phyloP scores from a whole-genome alignment of 2,113 vertebrate species.

The Xenopus borealis region DNA sequence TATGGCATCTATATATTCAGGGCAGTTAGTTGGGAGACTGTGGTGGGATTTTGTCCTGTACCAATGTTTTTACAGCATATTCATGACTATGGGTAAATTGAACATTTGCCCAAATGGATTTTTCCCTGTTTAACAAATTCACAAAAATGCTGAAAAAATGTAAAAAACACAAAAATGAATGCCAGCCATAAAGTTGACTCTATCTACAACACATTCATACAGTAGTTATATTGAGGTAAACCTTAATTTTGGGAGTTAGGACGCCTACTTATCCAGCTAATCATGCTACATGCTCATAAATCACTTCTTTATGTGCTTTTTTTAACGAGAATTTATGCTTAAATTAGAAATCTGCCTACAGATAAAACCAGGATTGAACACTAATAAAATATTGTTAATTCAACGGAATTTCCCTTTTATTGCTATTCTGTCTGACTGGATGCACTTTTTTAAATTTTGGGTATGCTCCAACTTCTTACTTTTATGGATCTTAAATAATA shows the following conservation, averaged over 20 bases:
- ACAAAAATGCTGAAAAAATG: too few species aligned
- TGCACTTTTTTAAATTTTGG: neutral
- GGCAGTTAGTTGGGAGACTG: too few species aligned
- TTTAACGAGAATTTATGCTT: neutral
- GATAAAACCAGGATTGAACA: neutral
- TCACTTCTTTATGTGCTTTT: neutral
- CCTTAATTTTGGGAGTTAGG: neutral
- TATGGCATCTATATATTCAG: too few species aligned
- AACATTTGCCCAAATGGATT: too few species aligned
- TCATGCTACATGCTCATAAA: neutral
- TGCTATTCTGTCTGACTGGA: neutral
- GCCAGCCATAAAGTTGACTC: too few species aligned
- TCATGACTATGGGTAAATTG: too few species aligned
- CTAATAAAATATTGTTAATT: neutral
- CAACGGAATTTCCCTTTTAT: neutral
- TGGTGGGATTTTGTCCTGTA: too few species aligned
- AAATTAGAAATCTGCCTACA: neutral
- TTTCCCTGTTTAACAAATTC: too few species aligned
- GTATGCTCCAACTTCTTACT: slow-evolving; percentile 35
- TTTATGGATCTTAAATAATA: slow-evolving; percentile 47
- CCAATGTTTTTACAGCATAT: too few species aligned
- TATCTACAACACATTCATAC: neutral
- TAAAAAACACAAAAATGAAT: too few species aligned
- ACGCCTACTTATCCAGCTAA: too few species aligned
- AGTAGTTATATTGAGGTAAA: neutral